phyloP scores from a whole-genome alignment of 2,113 vertebrate species.

The Varanus komodoensis region DNA sequence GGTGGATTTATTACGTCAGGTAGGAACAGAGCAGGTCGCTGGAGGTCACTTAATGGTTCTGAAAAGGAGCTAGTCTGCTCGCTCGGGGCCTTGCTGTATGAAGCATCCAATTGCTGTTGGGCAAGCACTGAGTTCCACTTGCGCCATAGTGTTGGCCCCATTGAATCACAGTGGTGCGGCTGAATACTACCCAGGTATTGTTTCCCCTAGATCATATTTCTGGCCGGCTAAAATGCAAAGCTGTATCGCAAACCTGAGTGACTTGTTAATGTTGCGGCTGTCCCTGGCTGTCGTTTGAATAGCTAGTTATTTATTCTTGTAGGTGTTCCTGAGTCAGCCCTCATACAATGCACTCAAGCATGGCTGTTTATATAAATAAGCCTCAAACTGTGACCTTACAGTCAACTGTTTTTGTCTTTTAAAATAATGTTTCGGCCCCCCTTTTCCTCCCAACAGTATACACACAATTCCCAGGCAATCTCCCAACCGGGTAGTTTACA shows the following conservation, averaged over 20 bases:
- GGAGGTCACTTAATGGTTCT: no score
- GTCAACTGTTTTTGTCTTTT: neutral
- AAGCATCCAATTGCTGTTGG: no score
- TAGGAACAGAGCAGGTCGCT: no score
- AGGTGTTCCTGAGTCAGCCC: neutral
- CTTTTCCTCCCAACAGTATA: neutral
- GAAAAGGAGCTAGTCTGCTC: no score
- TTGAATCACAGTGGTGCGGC: no score
- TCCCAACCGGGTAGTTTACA: neutral
- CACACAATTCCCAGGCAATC: neutral
- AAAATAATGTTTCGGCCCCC: neutral
- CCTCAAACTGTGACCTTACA: neutral
- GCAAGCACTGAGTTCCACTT: no score
- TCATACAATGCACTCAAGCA: neutral
- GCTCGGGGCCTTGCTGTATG: no score
- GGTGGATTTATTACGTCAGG: no score
- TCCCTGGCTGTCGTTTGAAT: neutral
- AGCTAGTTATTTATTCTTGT: neutral
- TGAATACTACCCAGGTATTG: neutral
- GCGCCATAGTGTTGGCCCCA: no score
- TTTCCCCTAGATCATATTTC: neutral
- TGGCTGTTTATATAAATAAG: neutral
- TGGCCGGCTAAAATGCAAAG: neutral
- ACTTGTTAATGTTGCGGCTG: neutral
- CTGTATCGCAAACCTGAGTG: neutral